phyloP scores from a whole-genome alignment of 2,888 invertebrate species.

The Latrodectus elegans region DNA sequence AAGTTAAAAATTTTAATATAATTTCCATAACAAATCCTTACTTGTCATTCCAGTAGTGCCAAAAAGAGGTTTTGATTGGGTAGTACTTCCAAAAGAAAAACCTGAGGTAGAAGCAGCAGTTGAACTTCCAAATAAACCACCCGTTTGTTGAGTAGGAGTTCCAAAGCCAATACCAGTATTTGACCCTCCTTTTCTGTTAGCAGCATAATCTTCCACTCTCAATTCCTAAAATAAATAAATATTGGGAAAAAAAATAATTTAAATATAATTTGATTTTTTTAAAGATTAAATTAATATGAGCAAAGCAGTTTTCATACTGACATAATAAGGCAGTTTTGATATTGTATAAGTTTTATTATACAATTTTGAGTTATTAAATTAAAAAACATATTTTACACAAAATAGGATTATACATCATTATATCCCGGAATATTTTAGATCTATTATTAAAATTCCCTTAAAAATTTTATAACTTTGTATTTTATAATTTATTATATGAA shows the following conservation, averaged over 20 bases:
- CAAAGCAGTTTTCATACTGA: no score
- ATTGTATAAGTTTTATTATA: no score
- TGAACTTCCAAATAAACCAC: slow-evolving; percentile 69
- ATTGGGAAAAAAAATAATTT: not conserved
- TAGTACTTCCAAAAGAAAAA: slow-evolving; percentile 71
- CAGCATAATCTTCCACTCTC: slow-evolving; percentile 92
- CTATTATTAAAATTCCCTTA: no score
- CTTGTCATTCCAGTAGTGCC: slow-evolving; percentile 74
- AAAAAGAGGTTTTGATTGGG: slow-evolving; percentile 79
- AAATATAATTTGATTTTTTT: no score
- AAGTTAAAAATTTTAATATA: not conserved
- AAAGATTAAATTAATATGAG: no score
- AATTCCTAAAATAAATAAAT: slow-evolving; percentile 80
- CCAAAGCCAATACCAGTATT: slow-evolving; percentile 30
- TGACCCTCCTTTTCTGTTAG: slow-evolving; percentile 85
- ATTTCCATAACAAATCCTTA: slow-evolving; percentile 40
- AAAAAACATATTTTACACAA: no score
- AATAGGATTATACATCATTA: no score
- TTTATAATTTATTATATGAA: no score
- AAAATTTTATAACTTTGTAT: no score
- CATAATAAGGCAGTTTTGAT: no score
- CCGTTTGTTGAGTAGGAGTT: slow-evolving; percentile 26
- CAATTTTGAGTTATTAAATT: no score
- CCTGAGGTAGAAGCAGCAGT: slow-evolving; percentile 67
- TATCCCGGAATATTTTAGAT: no score